Percentiles rank a stretch among this genome's conserved stretches.
phyloP scores from a whole-genome alignment of 2,888 invertebrate species.

The Netelia fuscicornis region DNA sequence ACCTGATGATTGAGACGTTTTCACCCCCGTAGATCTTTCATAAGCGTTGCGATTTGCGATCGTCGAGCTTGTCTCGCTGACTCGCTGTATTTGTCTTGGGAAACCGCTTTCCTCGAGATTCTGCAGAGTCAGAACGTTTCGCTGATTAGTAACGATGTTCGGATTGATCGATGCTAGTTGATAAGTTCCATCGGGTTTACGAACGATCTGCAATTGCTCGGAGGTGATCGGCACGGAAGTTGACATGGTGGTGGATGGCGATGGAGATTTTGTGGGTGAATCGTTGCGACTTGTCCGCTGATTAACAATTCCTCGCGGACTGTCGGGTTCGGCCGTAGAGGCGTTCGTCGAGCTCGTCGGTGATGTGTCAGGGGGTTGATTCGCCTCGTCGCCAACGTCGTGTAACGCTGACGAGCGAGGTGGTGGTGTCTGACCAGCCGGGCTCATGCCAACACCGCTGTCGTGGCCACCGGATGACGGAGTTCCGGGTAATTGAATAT shows the following conservation, averaged over 20 bases:
- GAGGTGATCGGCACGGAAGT: constrained; percentile 76
- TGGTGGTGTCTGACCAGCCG: constrained; percentile 83
- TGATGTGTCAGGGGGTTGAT: constrained; percentile 80
- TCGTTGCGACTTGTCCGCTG: constrained; percentile 75
- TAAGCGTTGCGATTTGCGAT: constrained; percentile 74
- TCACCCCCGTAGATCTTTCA: constrained; percentile 73
- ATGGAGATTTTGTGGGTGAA: constrained; percentile 81
- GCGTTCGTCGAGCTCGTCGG: constrained; percentile 78
- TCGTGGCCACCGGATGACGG: constrained; percentile 83
- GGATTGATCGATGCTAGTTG: constrained; percentile 80
- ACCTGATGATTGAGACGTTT: constrained; percentile 61
- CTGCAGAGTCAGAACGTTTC: constrained; percentile 79
- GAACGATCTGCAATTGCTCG: constrained; percentile 81
- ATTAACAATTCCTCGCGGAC: constrained; percentile 72
- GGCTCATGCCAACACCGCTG: constrained; percentile 83
- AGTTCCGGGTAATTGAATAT: constrained; percentile 81
- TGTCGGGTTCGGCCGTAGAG: constrained; percentile 76
- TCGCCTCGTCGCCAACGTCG: constrained; percentile 82
- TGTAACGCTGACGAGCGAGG: constrained; percentile 80
- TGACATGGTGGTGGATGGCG: constrained; percentile 75
- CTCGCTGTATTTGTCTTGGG: constrained; percentile 77
- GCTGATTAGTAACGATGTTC: constrained; percentile 75
- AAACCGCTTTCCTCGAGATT: constrained; percentile 79
- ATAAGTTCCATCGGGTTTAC: constrained; percentile 82
- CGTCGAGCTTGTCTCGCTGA: constrained; percentile 61